Base-by-base conservation (phyloP, 2,888 invertebrate genomes). In the Acleris literana region DNA sequence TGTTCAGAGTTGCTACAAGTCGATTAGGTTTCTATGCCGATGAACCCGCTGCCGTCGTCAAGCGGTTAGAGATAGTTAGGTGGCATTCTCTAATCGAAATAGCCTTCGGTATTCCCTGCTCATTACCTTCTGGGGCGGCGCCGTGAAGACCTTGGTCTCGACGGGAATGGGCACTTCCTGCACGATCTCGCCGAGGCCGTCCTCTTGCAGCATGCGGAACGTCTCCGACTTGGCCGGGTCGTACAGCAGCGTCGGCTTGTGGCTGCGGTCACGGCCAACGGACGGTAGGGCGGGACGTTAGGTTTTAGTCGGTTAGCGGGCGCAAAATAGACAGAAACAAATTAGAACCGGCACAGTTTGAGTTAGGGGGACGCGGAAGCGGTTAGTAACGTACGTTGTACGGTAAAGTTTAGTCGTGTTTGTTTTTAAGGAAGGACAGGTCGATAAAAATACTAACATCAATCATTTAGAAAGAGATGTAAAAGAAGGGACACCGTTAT, bases 221-320 rank as follows among this genome's bases (percentile, higher is more conserved):
- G 97, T 97, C 88, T 97, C 97, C 83, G 97, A 97, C 93, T 96
- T 95, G 85, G 96, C 95, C 76, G 97, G 97, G 94, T 97, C 97
- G 94, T 96, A 97, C 84, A 94, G 94, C 84, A 95, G 89, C 73
- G 96, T 95, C 87, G 95, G 95, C 94, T 94, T 95, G 87, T 92
- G 88, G 80, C 94, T 94, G 86, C 76, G 67, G 68, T 68, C 65
- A 55, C 68, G 73, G 68, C 49, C 73, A 46, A 16, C 16, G 46
- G 46, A 16, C 46, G 46, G 46, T 16, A 76, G 73, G 77, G 77
- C 77, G 85, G 87, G 84, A 77, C 82, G 88, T 90, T 89, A 92
- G 91, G 83, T 76, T 85, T 91, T 90, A 91, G 91, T 88, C 87
- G 86, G 90, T 92, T 91, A 92, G 91, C 88, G 85, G 88, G 89